Percentiles rank a stretch among this genome's conserved stretches.
Conservation (phyloP, 2,888 invertebrate species). For the Lasioglossum villosulum region DNA sequence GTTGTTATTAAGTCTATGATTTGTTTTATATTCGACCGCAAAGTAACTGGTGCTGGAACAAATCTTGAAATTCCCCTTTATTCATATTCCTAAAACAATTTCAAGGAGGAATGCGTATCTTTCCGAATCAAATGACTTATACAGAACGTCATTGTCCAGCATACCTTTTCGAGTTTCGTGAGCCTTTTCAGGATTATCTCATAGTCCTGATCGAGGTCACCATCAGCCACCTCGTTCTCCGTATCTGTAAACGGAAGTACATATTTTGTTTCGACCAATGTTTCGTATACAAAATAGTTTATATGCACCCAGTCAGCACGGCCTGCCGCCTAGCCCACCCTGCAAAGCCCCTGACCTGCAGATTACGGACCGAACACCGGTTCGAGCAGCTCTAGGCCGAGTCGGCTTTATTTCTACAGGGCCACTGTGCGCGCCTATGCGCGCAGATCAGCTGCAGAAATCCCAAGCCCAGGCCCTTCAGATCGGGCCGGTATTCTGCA, state of each 20-base stretch:
- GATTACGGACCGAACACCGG: no score
- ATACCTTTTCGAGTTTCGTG: constrained; percentile 81
- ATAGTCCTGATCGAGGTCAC: constrained; percentile 77
- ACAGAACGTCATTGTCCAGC: constrained; percentile 25
- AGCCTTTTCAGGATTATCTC: constrained; percentile 80
- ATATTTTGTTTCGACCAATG: neutral
- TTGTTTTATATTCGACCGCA: neutral
- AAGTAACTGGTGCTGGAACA: neutral
- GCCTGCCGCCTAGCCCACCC: no score
- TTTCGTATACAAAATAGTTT: no score
- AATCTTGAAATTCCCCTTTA: neutral
- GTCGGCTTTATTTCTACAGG: no score
- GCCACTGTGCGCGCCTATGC: no score
- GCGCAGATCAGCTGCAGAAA: no score
- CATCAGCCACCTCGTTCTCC: constrained; percentile 81
- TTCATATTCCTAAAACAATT: neutral
- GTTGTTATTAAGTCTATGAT: neutral
- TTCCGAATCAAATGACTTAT: constrained; percentile 48
- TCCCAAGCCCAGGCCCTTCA: no score
- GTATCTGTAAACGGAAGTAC: constrained; percentile 72
- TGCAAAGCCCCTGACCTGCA: no score
- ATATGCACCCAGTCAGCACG: no score
- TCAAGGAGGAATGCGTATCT: neutral
- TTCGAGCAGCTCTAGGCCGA: no score
- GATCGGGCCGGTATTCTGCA: no score